Percentiles rank a stretch among this genome's conserved stretches.
Evolutionary conservation across 2,113 vertebrate genomes (phyloP).

Genomic region (Cichladusa arquata): DNA sequence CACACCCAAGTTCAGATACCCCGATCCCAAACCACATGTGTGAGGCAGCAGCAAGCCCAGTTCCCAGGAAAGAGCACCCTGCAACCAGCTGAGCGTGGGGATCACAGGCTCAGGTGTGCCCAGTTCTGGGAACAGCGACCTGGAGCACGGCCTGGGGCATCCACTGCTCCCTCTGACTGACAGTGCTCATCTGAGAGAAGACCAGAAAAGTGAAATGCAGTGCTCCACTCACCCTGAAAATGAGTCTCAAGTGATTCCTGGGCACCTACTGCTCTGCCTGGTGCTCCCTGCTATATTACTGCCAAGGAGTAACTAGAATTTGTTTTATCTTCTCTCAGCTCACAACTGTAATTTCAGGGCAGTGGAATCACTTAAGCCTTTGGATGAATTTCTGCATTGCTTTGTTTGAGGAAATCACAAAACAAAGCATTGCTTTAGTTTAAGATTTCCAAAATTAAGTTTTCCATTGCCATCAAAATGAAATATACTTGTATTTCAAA

Average conservation of each 20-base stretch:
- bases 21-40: neutral
- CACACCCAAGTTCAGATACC: neutral
- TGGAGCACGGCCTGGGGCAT: neutral
- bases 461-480: neutral
- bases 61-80: neutral
- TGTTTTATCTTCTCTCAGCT: neutral
- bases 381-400: neutral
- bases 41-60: neutral
- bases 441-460: neutral
- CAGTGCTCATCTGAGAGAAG: neutral
- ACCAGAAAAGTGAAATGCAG: neutral
- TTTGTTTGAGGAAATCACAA: neutral
- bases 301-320: neutral
- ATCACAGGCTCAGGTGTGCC: neutral
- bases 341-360: neutral
- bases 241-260: neutral
- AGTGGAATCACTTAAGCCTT: neutral
- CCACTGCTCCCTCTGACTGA: neutral
- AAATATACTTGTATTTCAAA: neutral
- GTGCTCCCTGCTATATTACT: neutral
- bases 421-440: neutral
- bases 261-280: neutral
- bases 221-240: fast-evolving
- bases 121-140: neutral
- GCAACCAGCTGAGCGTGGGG: neutral